phyloP scores from a whole-genome alignment of 2,797 vertebrate genomes.

The Australoheros facetus region DNA sequence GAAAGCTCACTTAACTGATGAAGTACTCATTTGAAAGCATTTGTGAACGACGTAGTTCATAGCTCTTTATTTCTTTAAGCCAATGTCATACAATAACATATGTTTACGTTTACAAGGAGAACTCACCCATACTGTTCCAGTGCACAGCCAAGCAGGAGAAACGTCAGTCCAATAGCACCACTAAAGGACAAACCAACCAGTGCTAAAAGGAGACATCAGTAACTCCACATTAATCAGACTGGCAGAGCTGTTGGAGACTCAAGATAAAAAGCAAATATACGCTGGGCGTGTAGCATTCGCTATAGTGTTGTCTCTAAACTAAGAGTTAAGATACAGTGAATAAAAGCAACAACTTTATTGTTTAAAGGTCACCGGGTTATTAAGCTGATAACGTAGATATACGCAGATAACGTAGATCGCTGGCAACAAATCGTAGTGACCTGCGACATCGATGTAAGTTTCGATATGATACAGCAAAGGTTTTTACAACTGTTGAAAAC shows the following conservation, averaged over 20 bases:
- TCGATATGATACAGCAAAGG: constrained; percentile 17
- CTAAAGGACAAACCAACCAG: constrained; percentile 93
- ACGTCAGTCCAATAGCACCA: constrained; percentile 93
- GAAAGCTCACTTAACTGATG: not conserved
- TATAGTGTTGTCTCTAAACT: not conserved
- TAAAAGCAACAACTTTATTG: not conserved
- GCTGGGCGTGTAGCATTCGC: not conserved
- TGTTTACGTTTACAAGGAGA: not conserved
- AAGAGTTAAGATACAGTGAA: not conserved
- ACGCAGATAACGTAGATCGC: not conserved
- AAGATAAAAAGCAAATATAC: not conserved
- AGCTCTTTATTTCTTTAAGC: not conserved
- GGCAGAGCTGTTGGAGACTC: not conserved
- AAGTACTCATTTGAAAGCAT: not conserved
- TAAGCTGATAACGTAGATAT: not conserved
- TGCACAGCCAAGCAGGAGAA: constrained; percentile 93
- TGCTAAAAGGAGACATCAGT: constrained; percentile 75
- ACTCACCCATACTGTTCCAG: constrained; percentile 90
- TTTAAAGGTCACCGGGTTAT: not conserved
- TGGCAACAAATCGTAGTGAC: not conserved
- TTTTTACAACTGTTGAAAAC: not conserved
- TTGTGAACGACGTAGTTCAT: not conserved
- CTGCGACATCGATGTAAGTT: not conserved
- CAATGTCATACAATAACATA: not conserved
- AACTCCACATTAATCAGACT: not conserved